phyloP scores from a whole-genome alignment of 37 sponge, comb jelly and placozoan genomes.

The Ianthella basta region DNA sequence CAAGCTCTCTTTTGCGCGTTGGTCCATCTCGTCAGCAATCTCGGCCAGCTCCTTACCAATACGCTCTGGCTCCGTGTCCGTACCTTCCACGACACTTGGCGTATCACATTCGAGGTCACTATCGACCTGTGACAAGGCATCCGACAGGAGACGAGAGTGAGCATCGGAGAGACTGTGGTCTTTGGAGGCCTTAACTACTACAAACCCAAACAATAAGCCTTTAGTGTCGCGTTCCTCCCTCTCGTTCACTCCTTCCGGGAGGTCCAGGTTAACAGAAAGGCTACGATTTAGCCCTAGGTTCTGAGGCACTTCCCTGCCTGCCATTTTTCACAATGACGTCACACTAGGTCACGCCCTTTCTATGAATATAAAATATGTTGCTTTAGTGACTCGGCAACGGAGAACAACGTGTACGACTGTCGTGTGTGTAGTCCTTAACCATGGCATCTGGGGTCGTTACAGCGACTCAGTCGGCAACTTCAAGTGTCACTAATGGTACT shows the following conservation, averaged over 20 bases:
- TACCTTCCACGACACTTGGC: not conserved
- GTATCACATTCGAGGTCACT: not conserved
- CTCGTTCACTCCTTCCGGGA: not conserved
- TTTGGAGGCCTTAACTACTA: not conserved
- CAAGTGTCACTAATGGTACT: too few relatives aligned
- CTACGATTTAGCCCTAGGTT: too few relatives aligned
- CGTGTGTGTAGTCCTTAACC: too few relatives aligned
- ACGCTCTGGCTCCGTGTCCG: not conserved
- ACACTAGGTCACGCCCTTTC: too few relatives aligned
- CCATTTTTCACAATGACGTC: too few relatives aligned
- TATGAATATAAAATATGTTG: too few relatives aligned
- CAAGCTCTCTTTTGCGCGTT: not conserved
- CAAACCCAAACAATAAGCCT: not conserved
- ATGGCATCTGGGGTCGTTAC: too few relatives aligned
- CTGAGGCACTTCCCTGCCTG: too few relatives aligned
- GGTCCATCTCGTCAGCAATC: not conserved
- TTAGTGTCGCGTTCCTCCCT: not conserved
- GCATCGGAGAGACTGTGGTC: not conserved
- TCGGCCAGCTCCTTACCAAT: conserved; percentile 9
- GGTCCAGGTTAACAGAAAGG: too few relatives aligned
- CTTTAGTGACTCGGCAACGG: too few relatives aligned
- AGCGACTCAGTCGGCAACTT: too few relatives aligned
- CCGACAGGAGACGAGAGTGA: not conserved
- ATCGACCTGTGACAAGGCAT: not conserved
- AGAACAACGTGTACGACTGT: too few relatives aligned